phyloP scores from a whole-genome alignment of 2,888 invertebrate genomes.

The Drosophila kokeensis region DNA sequence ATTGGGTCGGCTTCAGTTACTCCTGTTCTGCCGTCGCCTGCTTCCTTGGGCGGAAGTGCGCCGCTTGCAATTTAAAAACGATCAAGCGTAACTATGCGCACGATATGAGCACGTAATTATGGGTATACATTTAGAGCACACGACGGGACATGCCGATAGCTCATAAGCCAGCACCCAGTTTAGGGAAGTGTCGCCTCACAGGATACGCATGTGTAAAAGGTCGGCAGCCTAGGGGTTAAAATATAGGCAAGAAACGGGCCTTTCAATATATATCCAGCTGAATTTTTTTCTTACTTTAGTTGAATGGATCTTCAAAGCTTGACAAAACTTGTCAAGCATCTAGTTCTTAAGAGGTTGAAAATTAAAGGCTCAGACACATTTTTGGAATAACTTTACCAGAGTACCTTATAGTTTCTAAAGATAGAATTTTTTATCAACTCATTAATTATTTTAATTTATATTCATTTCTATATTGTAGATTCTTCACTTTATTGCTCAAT shows the following conservation, averaged over 20 bases:
- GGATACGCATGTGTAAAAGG: slow-evolving; percentile 29
- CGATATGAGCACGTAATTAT: slow-evolving; percentile 66
- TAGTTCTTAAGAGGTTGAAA: not conserved
- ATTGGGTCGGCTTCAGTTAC: slow-evolving; percentile 27
- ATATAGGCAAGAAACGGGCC: slow-evolving; percentile 1
- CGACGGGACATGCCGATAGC: slow-evolving; percentile 55
- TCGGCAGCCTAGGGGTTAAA: slow-evolving; percentile 27
- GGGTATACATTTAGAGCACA: slow-evolving; percentile 60
- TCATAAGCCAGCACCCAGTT: not conserved
- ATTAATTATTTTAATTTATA: not conserved
- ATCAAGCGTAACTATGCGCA: slow-evolving; percentile 71
- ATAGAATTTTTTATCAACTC: not conserved
- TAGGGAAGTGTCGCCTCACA: slow-evolving; percentile 6
- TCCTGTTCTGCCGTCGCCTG: not conserved
- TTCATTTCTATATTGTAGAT: not conserved
- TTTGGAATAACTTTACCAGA: not conserved
- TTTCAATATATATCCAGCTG: not conserved
- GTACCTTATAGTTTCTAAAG: not conserved
- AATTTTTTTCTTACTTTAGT: slow-evolving; percentile 1
- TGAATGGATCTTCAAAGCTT: not conserved
- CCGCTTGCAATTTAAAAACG: slow-evolving; percentile 75
- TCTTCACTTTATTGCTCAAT: not conserved
- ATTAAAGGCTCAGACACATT: not conserved
- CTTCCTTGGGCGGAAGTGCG: slow-evolving; percentile 64
- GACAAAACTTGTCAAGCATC: not conserved